Evolutionary conservation across 2,797 vertebrate genomes (phyloP).

Genomic region (Sebastes oblongus): DNA sequence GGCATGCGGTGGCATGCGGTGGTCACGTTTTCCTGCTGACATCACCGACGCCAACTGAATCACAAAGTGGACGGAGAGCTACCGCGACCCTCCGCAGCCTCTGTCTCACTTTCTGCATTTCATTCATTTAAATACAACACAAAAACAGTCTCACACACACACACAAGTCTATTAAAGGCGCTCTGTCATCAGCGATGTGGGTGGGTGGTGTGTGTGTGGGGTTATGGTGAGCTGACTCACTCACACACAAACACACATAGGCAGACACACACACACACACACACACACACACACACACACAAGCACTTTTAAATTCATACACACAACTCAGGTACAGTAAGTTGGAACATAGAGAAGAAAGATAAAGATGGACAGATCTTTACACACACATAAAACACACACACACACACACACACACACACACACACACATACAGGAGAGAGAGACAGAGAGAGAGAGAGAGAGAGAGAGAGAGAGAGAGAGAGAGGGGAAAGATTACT

Average conservation of each 20-base stretch:
- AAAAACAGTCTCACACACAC: not conserved
- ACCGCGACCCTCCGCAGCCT: slow-evolving; percentile 13
- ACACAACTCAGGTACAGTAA: not conserved
- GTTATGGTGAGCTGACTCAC: slow-evolving; percentile 49
- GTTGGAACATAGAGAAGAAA: not conserved
- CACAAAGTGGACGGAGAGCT: slow-evolving; percentile 4
- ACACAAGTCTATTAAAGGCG: slow-evolving; percentile 25
- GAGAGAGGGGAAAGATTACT: not conserved
- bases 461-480: not conserved
- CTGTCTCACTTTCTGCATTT: not conserved
- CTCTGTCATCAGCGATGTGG: slow-evolving; percentile 47
- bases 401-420: not conserved
- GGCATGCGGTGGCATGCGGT: not conserved
- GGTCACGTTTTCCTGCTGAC: slow-evolving; percentile 41
- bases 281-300: not conserved
- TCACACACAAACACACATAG: slow-evolving; percentile 4
- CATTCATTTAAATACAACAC: slow-evolving; percentile 21
- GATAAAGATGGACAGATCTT: slow-evolving; percentile 19
- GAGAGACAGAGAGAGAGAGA: too few relatives aligned
- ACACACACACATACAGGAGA: not conserved
- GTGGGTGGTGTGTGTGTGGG: slow-evolving; percentile 34
- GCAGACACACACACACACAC: not conserved
- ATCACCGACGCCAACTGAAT: slow-evolving; percentile 19
- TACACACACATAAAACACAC: not conserved
- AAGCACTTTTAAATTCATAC: not conserved